Conservation (phyloP, 1,140 invertebrate species). For the Bursaphelenchus mucronatus region DNA sequence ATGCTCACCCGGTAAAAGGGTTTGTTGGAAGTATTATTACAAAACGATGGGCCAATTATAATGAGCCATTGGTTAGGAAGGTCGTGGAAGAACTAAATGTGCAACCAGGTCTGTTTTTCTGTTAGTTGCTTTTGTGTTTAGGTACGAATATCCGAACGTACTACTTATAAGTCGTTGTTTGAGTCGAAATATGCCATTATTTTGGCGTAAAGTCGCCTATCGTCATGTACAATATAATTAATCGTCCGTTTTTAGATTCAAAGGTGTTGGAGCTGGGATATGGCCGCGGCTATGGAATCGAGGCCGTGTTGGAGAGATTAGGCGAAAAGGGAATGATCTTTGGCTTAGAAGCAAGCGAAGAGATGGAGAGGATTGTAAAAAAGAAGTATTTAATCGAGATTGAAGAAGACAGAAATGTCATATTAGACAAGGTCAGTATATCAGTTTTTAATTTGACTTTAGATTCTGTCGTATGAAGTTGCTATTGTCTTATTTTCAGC, state of each 20-base stretch:
- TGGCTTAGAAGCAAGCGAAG: conserved; percentile 30
- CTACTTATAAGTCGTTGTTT: not conserved
- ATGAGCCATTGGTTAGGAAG: conserved; percentile 22
- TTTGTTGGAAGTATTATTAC: conserved; percentile 23
- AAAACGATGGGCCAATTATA: conserved; percentile 22
- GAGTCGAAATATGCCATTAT: not conserved
- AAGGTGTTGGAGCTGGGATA: conserved; percentile 40
- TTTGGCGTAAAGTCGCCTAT: not conserved
- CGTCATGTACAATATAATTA: not conserved
- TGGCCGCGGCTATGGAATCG: conserved; percentile 33
- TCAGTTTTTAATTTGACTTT: conserved; percentile 7
- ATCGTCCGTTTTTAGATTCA: conserved; percentile 35
- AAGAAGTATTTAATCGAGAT: conserved; percentile 13
- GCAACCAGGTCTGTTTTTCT: conserved; percentile 24
- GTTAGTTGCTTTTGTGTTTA: not conserved
- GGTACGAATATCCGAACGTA: not conserved
- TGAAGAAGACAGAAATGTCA: not conserved
- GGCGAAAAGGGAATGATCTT: conserved; percentile 26
- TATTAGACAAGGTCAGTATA: conserved; percentile 8
- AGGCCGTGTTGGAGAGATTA: conserved; percentile 21
- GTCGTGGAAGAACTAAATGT: conserved; percentile 25
- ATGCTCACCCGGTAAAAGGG: conserved; percentile 6
- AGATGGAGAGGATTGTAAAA: conserved; percentile 16
- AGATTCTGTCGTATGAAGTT: not conserved
- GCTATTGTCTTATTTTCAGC: conserved; percentile 25